phyloP scores from a whole-genome alignment of 2,797 vertebrate species.

The Scyliorhinus canicula region DNA sequence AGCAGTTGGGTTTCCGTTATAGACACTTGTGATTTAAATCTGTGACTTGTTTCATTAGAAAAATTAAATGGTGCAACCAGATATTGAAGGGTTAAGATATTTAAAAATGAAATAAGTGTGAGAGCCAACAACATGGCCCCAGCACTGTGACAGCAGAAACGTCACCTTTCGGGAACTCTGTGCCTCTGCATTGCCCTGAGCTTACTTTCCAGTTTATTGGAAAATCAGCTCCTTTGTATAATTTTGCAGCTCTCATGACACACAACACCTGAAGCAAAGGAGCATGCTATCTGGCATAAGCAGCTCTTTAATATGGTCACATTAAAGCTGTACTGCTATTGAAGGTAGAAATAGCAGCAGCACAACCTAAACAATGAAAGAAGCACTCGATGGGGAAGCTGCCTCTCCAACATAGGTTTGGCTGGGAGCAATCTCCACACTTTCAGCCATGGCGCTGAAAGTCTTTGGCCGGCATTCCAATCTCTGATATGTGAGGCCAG shows the following conservation, averaged over 20 bases:
- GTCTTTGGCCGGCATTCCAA: not conserved
- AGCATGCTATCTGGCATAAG: not conserved
- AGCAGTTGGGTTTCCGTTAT: not conserved
- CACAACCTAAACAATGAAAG: not conserved
- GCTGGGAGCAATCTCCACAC: not conserved
- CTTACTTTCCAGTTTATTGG: not conserved
- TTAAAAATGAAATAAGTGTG: not conserved
- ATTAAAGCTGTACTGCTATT: not conserved
- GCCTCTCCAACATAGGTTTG: not conserved
- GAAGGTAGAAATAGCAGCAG: not conserved
- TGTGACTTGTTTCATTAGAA: not conserved
- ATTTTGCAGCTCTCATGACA: not conserved
- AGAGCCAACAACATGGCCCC: not conserved
- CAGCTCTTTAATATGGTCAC: not conserved
- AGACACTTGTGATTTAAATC: not conserved
- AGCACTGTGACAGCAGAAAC: not conserved
- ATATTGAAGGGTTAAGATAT: not conserved
- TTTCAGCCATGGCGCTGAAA: not conserved
- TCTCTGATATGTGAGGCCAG: not conserved
- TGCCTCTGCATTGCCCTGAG: not conserved
- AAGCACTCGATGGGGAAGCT: not conserved
- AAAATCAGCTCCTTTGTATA: not conserved
- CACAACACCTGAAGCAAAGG: not conserved
- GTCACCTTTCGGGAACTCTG: not conserved
- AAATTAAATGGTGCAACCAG: not conserved